phyloP scores from a whole-genome alignment of 2,888 invertebrate species.

The Ctenicera cuprea region DNA sequence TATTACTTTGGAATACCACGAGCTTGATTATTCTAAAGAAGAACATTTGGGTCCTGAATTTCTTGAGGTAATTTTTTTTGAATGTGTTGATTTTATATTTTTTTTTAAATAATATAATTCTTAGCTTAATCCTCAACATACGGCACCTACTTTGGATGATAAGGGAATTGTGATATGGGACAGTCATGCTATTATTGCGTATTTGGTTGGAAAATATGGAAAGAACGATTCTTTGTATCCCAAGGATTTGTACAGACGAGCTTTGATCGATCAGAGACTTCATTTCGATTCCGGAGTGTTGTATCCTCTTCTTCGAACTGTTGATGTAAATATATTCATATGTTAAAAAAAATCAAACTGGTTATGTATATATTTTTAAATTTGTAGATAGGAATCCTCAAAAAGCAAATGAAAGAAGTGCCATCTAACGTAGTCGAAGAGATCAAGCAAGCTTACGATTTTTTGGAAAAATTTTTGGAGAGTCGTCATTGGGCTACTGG shows the following conservation, averaged over 20 bases:
- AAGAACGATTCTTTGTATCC: conserved; percentile 71
- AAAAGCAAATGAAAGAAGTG: background rate
- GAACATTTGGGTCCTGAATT: conserved; percentile 29
- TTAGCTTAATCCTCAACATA: conserved; percentile 79
- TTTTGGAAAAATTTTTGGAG: conserved; percentile 73
- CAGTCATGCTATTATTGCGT: conserved; percentile 79
- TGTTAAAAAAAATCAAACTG: background rate
- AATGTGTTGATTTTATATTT: background rate
- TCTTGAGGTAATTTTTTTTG: conserved; percentile 18
- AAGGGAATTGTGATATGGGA: conserved; percentile 75
- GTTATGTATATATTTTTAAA: background rate
- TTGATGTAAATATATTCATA: conserved; percentile 25
- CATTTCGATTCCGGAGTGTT: conserved; percentile 74
- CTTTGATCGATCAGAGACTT: conserved; percentile 73
- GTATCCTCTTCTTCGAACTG: conserved; percentile 12
- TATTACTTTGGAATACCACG: conserved; percentile 11
- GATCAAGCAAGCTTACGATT: conserved; percentile 69
- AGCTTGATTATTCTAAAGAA: conserved; percentile 13
- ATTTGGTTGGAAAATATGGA: conserved; percentile 74
- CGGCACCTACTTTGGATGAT: conserved; percentile 77
- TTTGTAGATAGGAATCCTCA: background rate
- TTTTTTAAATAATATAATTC: conserved; percentile 53
- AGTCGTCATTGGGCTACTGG: conserved; percentile 74
- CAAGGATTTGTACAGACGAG: conserved; percentile 71
- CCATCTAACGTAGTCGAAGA: background rate